Evolutionary conservation across 1,140 invertebrate genomes (phyloP).

Genomic region (Drosophila aff.): DNA sequence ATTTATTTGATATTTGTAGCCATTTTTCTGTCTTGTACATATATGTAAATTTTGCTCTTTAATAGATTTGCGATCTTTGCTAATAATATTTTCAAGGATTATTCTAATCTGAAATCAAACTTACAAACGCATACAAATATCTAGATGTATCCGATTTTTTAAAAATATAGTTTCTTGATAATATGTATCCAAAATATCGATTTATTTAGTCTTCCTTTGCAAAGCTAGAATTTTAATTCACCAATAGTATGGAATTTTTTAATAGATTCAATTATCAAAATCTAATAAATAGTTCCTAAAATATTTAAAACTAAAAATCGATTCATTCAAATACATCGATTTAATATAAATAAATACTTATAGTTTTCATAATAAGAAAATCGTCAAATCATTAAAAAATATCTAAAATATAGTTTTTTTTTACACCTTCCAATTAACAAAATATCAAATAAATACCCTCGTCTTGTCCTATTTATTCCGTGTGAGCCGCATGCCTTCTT

Average conservation of each 20-base stretch:
- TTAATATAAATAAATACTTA: no score
- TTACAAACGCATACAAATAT: no score
- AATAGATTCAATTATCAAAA: no score
- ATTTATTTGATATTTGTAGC: constrained; percentile 2
- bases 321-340: no score
- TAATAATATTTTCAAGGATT: background rate
- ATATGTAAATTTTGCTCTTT: background rate
- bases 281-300: no score
- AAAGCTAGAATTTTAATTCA: no score
- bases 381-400: no score
- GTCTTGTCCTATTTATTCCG: constrained; percentile 5
- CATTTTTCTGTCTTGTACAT: background rate
- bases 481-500: constrained; percentile 18
- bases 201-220: background rate
- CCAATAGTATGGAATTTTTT: no score
- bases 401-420: no score
- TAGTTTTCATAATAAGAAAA: no score
- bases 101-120: background rate
- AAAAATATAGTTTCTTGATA: no score
- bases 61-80: background rate
- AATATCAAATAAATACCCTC: background rate
- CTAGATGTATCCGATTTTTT: no score
- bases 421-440: background rate
- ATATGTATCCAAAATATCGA: background rate
- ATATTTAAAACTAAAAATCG: background rate